phyloP scores from a whole-genome alignment of 2,113 vertebrate species.

The Cinclus cinclus region DNA sequence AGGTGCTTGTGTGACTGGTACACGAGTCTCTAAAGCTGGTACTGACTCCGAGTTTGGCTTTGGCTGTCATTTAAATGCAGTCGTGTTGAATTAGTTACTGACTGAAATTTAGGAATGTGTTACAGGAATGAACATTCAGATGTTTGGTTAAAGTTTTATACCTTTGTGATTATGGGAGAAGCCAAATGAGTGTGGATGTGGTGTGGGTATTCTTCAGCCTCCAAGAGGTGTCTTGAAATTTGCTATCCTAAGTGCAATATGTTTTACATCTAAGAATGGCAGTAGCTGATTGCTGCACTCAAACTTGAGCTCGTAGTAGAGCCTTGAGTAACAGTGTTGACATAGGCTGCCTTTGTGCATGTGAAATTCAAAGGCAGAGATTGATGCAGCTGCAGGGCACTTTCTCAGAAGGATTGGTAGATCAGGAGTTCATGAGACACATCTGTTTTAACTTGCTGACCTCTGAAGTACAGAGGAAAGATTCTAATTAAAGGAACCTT shows the following conservation, averaged over 20 bases:
- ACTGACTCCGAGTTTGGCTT: background rate
- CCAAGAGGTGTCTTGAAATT: background rate
- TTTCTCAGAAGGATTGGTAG: background rate
- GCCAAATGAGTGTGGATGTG: background rate
- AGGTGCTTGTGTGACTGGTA: background rate
- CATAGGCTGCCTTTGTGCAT: background rate
- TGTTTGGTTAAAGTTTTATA: background rate
- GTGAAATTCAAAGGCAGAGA: background rate
- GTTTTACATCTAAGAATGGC: background rate
- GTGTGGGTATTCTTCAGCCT: background rate
- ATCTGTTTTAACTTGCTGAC: background rate
- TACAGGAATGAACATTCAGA: background rate
- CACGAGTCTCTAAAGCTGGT: background rate
- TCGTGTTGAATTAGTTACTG: background rate
- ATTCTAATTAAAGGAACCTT: background rate
- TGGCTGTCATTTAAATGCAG: background rate
- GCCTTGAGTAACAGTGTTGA: background rate
- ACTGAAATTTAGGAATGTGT: background rate
- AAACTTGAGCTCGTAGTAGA: background rate
- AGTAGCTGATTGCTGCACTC: background rate
- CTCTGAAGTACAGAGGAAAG: background rate
- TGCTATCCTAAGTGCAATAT: accelerated
- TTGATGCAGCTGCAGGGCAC: background rate
- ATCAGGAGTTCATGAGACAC: background rate
- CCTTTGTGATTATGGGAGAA: background rate